phyloP scores from a whole-genome alignment of 2,888 invertebrate genomes.

The Silvanus unidentatus region DNA sequence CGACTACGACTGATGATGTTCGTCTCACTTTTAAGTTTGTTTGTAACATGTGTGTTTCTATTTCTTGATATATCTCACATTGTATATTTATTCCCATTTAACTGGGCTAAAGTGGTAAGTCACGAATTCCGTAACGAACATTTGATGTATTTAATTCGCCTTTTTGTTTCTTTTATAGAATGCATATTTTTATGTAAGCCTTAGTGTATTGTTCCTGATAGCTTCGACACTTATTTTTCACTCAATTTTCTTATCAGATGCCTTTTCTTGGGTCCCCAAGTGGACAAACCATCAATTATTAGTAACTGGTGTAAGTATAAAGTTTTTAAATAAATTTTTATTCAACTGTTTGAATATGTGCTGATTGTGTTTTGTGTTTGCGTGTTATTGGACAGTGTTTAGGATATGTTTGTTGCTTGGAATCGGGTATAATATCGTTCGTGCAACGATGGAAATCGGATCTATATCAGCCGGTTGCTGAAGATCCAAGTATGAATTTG shows the following conservation, averaged over 20 bases:
- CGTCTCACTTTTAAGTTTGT: slow-evolving; percentile 67
- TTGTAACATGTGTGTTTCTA: slow-evolving; percentile 67
- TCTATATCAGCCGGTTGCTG: slow-evolving; percentile 57
- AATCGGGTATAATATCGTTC: slow-evolving; percentile 54
- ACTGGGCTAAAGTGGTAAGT: slow-evolving; percentile 73
- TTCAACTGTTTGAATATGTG: not conserved
- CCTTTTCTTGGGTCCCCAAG: slow-evolving; percentile 63
- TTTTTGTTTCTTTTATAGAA: slow-evolving; percentile 58
- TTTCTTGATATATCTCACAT: slow-evolving; percentile 76
- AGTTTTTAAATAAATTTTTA: not conserved
- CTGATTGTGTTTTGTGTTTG: not conserved
- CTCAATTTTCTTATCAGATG: slow-evolving; percentile 60
- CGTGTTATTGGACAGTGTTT: slow-evolving; percentile 46
- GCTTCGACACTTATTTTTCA: slow-evolving; percentile 65
- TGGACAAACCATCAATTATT: slow-evolving; percentile 66
- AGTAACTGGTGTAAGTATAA: slow-evolving; percentile 56
- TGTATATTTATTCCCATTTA: slow-evolving; percentile 71
- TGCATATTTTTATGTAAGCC: slow-evolving; percentile 66
- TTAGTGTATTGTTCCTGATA: slow-evolving; percentile 65
- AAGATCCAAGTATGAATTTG: slow-evolving; percentile 56
- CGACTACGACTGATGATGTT: slow-evolving; percentile 73
- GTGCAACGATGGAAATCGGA: slow-evolving; percentile 54
- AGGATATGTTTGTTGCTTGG: slow-evolving; percentile 57
- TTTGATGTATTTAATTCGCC: not conserved
- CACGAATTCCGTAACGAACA: slow-evolving; percentile 1